These are phyloP conservation scores for Drosophila colorata DNA, from an alignment of 2,888 invertebrate genomes.

Conservation along the genomic window DNA sequence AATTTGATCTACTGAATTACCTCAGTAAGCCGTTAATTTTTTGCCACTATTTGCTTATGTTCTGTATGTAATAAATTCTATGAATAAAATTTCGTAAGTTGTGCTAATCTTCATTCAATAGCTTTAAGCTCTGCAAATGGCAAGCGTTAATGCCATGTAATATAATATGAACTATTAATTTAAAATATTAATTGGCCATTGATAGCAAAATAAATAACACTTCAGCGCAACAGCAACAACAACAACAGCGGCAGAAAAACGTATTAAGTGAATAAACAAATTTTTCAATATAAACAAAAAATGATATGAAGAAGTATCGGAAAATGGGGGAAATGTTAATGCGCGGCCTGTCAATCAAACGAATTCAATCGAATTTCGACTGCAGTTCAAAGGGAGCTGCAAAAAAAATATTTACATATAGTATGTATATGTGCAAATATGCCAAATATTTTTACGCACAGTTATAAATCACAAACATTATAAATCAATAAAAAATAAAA, in stretches of 20 bases:
- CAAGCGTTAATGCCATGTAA: constrained; percentile 17
- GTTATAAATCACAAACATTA: constrained; percentile 67
- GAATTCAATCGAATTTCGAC: constrained; percentile 57
- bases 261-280: constrained; percentile 31
- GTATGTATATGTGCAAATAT: constrained; percentile 48
- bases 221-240: constrained; percentile 36
- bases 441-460: constrained; percentile 57
- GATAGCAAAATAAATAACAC: constrained; percentile 52
- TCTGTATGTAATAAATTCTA: neutral
- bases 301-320: constrained; percentile 10
- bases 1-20: neutral
- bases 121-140: constrained; percentile 3
- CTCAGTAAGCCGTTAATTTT: neutral
- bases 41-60: neutral
- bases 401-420: constrained; percentile 25
- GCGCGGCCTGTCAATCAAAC: constrained; percentile 63
- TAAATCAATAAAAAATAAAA: constrained; percentile 55
- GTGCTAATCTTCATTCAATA: constrained; percentile 9
- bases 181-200: constrained; percentile 54
- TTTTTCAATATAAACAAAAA: constrained; percentile 20
- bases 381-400: constrained; percentile 37
- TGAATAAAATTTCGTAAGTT: constrained; percentile 6
- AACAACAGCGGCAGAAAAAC: neutral
- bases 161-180: constrained; percentile 32
- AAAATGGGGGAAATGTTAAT: constrained; percentile 51